Evolutionary conservation across 35 echinoderm and acorn worm genomes (phyloP).

Genomic region (Lytechinus pictus): DNA sequence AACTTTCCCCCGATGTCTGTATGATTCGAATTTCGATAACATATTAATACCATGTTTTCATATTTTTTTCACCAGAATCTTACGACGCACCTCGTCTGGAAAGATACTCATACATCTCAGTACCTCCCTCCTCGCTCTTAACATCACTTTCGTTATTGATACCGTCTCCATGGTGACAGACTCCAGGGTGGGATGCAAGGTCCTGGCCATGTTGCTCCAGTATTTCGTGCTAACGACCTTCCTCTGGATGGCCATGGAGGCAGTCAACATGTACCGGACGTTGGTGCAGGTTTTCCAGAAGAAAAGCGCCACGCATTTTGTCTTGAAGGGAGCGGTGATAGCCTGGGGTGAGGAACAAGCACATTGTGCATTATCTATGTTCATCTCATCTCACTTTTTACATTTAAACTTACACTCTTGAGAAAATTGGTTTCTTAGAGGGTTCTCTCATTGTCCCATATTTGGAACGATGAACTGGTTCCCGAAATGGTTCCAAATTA

Average conservation of each 20-base stretch:
- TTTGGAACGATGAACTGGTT: no score
- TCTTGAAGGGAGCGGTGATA: constrained; percentile 72
- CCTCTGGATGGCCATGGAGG: constrained; percentile 92
- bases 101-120: constrained; percentile 86
- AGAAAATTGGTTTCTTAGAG: no score
- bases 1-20: not conserved
- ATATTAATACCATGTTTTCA: not conserved
- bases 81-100: constrained; percentile 69
- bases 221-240: constrained; percentile 87
- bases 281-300: constrained; percentile 86
- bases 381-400: no score
- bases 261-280: constrained; percentile 82
- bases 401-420: no score
- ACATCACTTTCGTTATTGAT: constrained; percentile 80
- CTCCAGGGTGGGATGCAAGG: constrained; percentile 50
- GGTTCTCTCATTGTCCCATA: no score
- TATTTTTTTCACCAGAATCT: constrained; percentile 46
- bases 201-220: constrained; percentile 77
- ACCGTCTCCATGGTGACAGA: constrained; percentile 57
- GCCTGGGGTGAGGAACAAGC: constrained; percentile 77
- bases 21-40: not conserved
- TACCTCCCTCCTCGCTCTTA: constrained; percentile 66
- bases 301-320: constrained; percentile 65
- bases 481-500: no score
- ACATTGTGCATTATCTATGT: no score